Evolutionary conservation across 2,113 vertebrate genomes (phyloP), one percentile per base, ranked within the genome.

Genomic region (Oncorhynchus mykiss): DNA sequence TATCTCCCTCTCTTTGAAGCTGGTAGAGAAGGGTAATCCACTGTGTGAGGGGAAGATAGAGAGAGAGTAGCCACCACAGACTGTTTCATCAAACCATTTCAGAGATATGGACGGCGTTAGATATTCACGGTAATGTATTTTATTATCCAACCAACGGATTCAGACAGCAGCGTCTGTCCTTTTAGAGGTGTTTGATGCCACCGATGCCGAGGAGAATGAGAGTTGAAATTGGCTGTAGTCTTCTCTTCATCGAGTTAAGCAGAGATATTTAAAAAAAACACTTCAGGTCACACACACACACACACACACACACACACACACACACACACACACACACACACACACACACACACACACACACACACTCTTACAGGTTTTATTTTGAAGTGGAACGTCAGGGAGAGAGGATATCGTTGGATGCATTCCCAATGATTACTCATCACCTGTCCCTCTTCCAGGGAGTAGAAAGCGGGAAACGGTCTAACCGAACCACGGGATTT

Each of bases 51-150:
- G 16, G 13, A 54, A 54, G 12, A 54, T 13, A 8, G 7, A 45
- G 39, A 45, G 8, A 11, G 9, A 11, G 39, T 45, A 79, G 80
- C 70, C 75, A 25, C 67, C 77, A 70, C 77, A 70, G 25, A 72
- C 73, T 80, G 68, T 45, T 45, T 45, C 39, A 45, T 82, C 78
- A 72, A 73, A 80, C 75, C 48, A 73, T 85, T 83, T 77, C 65
- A 86, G 70, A 39, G 62, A 76, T 78, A 73, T 73, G 73, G 75
- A 84, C 77, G 11, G 75, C 70, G 73, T 83, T 74, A 81, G 78
- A 82, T 86, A 77, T 88, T 84, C 74, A 74, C 75, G 74, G 78
- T 82, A 86, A 85, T 80, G 71, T 68, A 64, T 84, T 87, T 78
- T 12, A 1, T 87, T 79, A 83, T 76, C 39, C 39, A 39, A 39